phyloP scores from a whole-genome alignment of 2,888 invertebrate genomes.

The Leptinotarsa peninsularis region DNA sequence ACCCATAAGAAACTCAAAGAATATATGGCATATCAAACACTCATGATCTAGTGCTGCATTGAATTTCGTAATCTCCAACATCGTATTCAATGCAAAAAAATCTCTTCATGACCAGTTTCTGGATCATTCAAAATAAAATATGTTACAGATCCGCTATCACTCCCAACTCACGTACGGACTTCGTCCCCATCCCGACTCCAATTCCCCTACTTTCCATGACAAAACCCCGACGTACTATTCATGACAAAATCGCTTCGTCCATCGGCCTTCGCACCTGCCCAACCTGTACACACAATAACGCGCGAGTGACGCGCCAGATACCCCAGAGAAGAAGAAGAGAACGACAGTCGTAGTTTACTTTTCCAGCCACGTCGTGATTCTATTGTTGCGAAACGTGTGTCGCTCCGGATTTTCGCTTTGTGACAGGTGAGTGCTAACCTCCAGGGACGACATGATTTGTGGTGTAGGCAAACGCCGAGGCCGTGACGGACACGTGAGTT shows the following conservation, averaged over 20 bases:
- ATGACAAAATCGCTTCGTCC: constrained; percentile 33
- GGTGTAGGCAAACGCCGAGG: constrained; percentile 28
- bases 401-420: constrained; percentile 64
- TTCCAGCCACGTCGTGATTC: constrained; percentile 67
- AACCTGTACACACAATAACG: constrained; percentile 32
- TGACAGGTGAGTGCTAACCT: constrained; percentile 64
- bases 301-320: constrained; percentile 5
- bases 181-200: constrained; percentile 23
- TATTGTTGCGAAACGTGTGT: constrained; percentile 66
- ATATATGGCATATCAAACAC: too few species aligned
- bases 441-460: constrained; percentile 58
- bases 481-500: constrained; percentile 3
- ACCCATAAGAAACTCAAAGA: too few species aligned
- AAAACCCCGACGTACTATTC: constrained; percentile 37
- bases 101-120: too few species aligned
- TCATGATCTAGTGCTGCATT: too few species aligned
- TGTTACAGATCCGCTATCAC: constrained; percentile 24
- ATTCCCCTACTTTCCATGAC: constrained; percentile 41
- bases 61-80: too few species aligned
- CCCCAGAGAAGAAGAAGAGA: constrained; percentile 21
- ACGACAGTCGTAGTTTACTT: constrained; percentile 54
- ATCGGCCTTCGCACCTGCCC: constrained; percentile 16
- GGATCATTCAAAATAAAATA: not conserved
- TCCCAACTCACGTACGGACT: constrained; percentile 34
- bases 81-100: not conserved